Conservation (phyloP, 2,888 invertebrate genomes). For the Pelosia muscerda region DNA sequence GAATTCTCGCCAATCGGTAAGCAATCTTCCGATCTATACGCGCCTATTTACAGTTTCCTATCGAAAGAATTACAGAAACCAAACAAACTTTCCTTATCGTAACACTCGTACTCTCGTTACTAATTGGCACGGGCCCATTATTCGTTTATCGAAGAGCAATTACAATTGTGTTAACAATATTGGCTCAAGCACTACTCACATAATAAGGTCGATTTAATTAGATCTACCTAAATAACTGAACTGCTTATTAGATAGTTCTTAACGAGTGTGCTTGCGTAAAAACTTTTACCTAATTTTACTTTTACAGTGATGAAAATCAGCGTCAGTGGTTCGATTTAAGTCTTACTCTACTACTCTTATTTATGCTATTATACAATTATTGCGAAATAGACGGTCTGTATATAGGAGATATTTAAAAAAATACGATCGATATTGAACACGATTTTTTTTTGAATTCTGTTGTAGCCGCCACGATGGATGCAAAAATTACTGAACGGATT, state of each 20-base stretch:
- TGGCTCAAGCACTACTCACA: constrained; percentile 29
- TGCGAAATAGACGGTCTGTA: too few relatives aligned
- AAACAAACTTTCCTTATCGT: constrained; percentile 4
- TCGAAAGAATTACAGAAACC: background rate
- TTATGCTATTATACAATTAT: too few relatives aligned
- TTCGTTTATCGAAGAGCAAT: constrained; percentile 41
- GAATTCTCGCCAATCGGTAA: too few relatives aligned
- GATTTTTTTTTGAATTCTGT: too few relatives aligned
- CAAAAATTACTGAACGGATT: too few relatives aligned
- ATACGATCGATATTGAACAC: too few relatives aligned
- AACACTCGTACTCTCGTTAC: constrained; percentile 24
- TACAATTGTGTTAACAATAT: constrained; percentile 50
- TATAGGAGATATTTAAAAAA: too few relatives aligned
- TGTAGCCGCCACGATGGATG: too few relatives aligned
- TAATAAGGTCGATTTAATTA: constrained; percentile 58
- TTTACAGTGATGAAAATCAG: background rate
- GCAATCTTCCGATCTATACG: too few relatives aligned
- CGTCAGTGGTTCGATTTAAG: too few relatives aligned
- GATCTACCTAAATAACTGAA: constrained; percentile 46
- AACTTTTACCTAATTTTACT: background rate
- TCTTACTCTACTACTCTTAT: too few relatives aligned
- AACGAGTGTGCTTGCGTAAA: constrained; percentile 22
- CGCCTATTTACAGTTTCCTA: background rate
- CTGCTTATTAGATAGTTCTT: constrained; percentile 49
- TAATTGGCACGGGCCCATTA: constrained; percentile 44